These are phyloP conservation scores for Cyphomyrus discorhynchus DNA, from an alignment of 2,113 vertebrate species.

Conservation along the genomic window DNA sequence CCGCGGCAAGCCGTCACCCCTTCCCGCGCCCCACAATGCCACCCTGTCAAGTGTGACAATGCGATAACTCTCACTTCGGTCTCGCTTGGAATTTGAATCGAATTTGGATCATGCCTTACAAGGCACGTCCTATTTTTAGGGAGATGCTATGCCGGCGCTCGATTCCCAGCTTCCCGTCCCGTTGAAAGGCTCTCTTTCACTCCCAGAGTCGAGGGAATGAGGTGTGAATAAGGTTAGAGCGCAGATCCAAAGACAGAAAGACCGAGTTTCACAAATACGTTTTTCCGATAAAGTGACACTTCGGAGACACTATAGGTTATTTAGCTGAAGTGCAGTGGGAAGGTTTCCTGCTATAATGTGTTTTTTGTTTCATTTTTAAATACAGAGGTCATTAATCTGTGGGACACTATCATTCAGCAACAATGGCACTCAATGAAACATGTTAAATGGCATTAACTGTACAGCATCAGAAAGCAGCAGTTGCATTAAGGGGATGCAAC, in stretches of 20 bases:
- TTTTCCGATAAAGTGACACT: background rate
- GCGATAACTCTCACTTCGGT: conserved; percentile 3
- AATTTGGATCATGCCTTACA: conserved; percentile 12
- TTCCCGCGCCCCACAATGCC: background rate
- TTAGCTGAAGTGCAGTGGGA: background rate
- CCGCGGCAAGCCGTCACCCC: background rate
- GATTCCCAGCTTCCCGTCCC: background rate
- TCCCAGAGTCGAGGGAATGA: background rate
- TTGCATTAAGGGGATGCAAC: background rate
- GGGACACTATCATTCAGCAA: background rate
- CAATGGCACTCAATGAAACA: background rate
- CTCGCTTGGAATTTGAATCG: conserved; percentile 15
- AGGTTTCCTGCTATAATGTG: background rate
- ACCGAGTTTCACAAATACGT: background rate
- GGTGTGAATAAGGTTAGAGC: background rate
- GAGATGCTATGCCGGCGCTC: background rate
- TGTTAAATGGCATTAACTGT: background rate
- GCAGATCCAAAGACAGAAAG: background rate
- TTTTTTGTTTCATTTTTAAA: background rate
- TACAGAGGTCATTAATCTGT: background rate
- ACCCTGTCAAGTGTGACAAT: conserved; percentile 23
- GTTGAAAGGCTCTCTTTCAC: background rate
- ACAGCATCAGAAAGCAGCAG: background rate
- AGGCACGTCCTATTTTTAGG: conserved; percentile 18
- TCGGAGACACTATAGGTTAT: background rate